phyloP scores from a whole-genome alignment of 2,113 vertebrate species.

The Bubalus kerabau region DNA sequence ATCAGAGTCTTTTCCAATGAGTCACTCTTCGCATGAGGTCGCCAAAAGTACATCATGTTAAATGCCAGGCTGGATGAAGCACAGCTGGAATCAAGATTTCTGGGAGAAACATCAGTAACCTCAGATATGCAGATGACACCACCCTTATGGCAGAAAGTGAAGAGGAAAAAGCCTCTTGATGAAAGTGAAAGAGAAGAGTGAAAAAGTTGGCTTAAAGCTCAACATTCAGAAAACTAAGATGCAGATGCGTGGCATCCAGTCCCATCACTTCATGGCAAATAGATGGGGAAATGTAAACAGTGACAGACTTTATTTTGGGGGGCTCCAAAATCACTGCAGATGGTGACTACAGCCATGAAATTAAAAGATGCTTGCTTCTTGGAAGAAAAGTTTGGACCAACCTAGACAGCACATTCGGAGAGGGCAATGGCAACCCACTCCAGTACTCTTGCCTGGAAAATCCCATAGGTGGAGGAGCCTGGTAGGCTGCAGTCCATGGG shows the following conservation, averaged over 20 bases:
- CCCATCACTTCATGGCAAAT: neutral
- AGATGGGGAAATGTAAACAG: neutral
- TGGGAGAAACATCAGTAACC: neutral
- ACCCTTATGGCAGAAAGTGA: neutral
- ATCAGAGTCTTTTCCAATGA: no score
- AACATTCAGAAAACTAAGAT: neutral
- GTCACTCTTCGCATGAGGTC: no score
- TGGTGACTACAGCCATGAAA: neutral
- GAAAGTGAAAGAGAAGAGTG: neutral
- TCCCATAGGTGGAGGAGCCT: no score
- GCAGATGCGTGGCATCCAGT: neutral
- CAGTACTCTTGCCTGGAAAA: no score
- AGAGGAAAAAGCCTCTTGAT: neutral
- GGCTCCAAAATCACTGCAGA: neutral
- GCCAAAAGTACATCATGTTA: neutral
- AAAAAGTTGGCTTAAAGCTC: neutral
- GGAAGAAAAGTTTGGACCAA: neutral
- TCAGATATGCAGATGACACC: neutral
- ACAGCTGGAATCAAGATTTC: neutral
- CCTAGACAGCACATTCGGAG: neutral
- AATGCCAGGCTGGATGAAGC: neutral
- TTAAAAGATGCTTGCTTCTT: neutral
- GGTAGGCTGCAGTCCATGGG: no score
- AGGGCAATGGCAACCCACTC: no score
- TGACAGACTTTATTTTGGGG: rapidly evolving